Base-by-base conservation (phyloP, 1,140 invertebrate genomes). In the Nymphalis io region DNA sequence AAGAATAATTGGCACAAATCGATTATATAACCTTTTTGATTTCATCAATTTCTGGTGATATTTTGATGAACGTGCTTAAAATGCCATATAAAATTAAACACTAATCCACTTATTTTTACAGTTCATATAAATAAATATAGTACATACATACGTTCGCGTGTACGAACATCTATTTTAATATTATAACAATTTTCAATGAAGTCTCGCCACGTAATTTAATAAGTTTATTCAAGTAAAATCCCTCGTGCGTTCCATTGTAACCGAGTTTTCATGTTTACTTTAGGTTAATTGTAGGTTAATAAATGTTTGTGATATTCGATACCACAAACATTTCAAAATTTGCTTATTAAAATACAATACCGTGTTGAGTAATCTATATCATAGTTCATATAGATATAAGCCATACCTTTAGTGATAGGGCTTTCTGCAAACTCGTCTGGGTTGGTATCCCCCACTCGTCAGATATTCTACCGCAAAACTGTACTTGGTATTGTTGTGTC, bases 231-330 rank as follows among this genome's bases (percentile, higher is more conserved):
- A 58, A 38, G 55, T 58, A 33, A n/a, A 18, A 51, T 20, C 46
- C 46, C 46, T 18, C 10, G 46, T 51, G 46, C 46, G 46, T 51
- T 51, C 46, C n/a, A 18, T 51, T 51, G 16, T 20, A n/a, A 51
- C 46, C 5, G 4, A 18, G 42, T 16, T 33, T 33, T 33, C 15
- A 18, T 51, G 18, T 51, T 51, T 51, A 20, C 20, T 51, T 51
- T 51, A 51, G 5, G 8, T 51, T 51, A 51, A 51, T 51, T 51
- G 46, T 18, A 51, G 46, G 46, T 51, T 51, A 51, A 51, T 51
- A 51, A 33, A 51, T 51, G 46, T 51, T 51, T 51, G 16, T n/a
- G 46, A 20, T 51, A 51, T 51, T 51, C 46, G 18, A 51, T 51
- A 21, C 16, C 10, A 59, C 38, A 59, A 59, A 59, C 10, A 33